A percentile compares a stretch with the other conserved stretches of the same genome.
Conservation (phyloP, 1,140 invertebrate genomes). For the Orchestia grillus region DNA sequence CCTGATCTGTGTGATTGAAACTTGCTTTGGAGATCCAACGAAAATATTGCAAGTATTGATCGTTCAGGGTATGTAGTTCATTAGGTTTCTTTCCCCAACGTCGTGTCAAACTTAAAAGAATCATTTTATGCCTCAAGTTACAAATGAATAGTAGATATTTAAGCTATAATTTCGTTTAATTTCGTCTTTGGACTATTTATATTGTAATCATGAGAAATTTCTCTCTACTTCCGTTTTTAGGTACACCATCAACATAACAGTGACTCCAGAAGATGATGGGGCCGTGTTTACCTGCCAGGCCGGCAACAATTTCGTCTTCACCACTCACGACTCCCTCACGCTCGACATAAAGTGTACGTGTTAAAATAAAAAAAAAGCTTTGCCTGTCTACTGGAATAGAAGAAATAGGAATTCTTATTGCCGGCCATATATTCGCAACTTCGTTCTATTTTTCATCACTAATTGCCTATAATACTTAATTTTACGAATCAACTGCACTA, state of each 20-base stretch:
- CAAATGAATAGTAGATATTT: neutral
- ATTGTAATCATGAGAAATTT: neutral
- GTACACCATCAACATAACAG: constrained; percentile 81
- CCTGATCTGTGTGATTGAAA: no score
- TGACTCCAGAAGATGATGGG: constrained; percentile 88
- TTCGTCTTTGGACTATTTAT: neutral
- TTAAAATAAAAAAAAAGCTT: no score
- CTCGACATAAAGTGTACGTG: constrained; percentile 93
- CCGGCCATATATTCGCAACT: no score
- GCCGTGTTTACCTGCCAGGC: constrained; percentile 93
- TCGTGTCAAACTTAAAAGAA: neutral
- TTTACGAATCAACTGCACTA: no score
- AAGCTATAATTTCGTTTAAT: neutral
- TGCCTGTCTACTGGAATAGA: no score
- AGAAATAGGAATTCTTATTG: no score
- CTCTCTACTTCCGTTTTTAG: neutral
- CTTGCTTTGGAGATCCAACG: no score
- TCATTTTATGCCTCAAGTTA: neutral
- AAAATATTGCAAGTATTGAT: no score
- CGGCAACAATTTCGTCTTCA: constrained; percentile 79
- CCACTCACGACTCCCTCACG: constrained; percentile 86
- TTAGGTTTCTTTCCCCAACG: no score
- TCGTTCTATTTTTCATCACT: no score
- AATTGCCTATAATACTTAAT: no score
- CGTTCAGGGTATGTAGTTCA: no score